phyloP scores from a whole-genome alignment of 1,140 invertebrate genomes.

The Heliothis virescens region DNA sequence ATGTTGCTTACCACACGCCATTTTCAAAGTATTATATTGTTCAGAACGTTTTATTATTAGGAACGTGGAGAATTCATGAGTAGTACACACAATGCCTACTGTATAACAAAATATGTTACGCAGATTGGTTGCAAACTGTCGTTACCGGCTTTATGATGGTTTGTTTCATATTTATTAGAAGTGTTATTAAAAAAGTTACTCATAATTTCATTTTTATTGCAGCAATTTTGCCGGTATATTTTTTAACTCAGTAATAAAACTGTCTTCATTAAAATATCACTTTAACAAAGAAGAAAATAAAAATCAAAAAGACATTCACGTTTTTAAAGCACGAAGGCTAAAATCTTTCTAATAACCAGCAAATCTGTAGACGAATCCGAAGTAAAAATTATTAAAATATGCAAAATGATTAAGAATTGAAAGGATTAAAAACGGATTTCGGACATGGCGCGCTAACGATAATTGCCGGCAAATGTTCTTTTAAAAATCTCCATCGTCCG shows the following conservation, averaged over 20 bases:
- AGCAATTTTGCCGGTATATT: background rate
- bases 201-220: conserved; percentile 36
- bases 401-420: conserved; percentile 55
- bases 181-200: conserved; percentile 45
- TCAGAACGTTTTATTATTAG: background rate
- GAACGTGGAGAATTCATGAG: background rate
- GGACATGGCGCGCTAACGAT: conserved; percentile 48
- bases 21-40: no score
- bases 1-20: no score
- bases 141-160: conserved; percentile 17
- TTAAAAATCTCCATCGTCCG: conserved; percentile 44
- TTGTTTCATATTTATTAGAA: conserved; percentile 23
- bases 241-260: background rate
- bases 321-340: background rate
- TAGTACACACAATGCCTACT: background rate
- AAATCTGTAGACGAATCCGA: conserved; percentile 22
- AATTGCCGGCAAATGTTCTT: conserved; percentile 52
- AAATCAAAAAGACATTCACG: background rate
- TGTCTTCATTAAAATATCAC: background rate
- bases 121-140: conserved; percentile 27
- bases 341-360: conserved; percentile 5
- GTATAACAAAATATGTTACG: background rate
- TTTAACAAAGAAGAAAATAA: background rate
- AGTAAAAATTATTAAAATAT: conserved; percentile 50
- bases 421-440: conserved; percentile 54